phyloP scores from a whole-genome alignment of 2,888 invertebrate genomes.

The Bombylius discolor region DNA sequence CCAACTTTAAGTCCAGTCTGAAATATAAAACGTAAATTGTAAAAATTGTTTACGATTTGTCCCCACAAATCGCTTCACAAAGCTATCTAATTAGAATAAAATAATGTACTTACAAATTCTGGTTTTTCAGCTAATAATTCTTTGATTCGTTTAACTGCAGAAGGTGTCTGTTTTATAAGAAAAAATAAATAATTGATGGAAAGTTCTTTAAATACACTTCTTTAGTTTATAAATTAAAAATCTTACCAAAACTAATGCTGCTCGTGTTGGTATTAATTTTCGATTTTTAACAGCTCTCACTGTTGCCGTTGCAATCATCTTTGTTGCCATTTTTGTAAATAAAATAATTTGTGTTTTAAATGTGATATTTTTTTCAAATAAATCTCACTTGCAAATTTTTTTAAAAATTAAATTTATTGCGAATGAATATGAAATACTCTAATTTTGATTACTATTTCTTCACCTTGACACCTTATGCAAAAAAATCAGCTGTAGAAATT shows the following conservation, averaged over 20 bases:
- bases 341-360: background rate
- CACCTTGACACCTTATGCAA: too few relatives aligned
- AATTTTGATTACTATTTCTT: background rate
- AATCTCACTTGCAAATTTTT: background rate
- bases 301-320: slow-evolving; percentile 72
- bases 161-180: slow-evolving; percentile 45
- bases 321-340: slow-evolving; percentile 51
- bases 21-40: slow-evolving; percentile 8
- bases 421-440: too few relatives aligned
- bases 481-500: background rate
- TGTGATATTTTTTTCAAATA: too few relatives aligned
- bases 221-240: slow-evolving; percentile 7
- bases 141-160: slow-evolving; percentile 75
- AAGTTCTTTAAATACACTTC: background rate
- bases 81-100: background rate
- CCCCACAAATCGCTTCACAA: too few relatives aligned
- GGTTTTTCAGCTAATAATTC: slow-evolving; percentile 62
- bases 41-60: background rate
- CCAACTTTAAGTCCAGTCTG: slow-evolving; percentile 87
- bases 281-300: slow-evolving; percentile 75
- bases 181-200: background rate
- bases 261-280: slow-evolving; percentile 63
- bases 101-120: slow-evolving; percentile 38
- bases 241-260: slow-evolving; percentile 60
- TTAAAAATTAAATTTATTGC: background rate